phyloP scores from a whole-genome alignment of 2,888 invertebrate genomes.

The Noctuana brunneofusca region DNA sequence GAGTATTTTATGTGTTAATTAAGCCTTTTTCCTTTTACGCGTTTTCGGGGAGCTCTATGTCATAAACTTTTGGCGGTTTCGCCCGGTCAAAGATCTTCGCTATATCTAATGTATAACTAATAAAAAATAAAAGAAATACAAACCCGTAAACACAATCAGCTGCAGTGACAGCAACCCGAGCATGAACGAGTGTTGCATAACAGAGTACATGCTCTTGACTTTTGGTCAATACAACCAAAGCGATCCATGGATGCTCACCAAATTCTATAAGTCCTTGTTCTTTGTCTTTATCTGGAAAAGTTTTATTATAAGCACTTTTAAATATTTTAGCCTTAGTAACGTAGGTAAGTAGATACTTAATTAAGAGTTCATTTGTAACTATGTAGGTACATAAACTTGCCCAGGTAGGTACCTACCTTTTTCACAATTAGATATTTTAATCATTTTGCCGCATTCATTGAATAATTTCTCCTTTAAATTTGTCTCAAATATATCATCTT shows the following conservation, averaged over 20 bases:
- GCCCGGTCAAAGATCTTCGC: neutral
- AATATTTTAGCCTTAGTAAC: too few relatives aligned
- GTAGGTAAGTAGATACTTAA: too few relatives aligned
- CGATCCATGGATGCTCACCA: constrained; percentile 68
- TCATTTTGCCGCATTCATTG: constrained; percentile 58
- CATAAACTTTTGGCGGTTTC: too few relatives aligned
- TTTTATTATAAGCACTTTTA: too few relatives aligned
- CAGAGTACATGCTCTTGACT: constrained; percentile 62
- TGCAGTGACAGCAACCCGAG: constrained; percentile 65
- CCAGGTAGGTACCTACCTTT: constrained; percentile 16
- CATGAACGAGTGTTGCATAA: constrained; percentile 69
- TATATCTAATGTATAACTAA: neutral
- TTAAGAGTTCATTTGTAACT: too few relatives aligned
- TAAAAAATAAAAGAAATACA: neutral
- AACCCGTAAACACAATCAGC: constrained; percentile 68
- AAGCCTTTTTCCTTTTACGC: too few relatives aligned
- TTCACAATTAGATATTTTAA: constrained; percentile 12
- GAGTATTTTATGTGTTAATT: too few relatives aligned
- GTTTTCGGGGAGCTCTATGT: too few relatives aligned
- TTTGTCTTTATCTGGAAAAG: constrained; percentile 48
- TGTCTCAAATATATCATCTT: constrained; percentile 39
- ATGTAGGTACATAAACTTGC: too few relatives aligned
- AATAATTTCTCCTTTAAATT: constrained; percentile 52
- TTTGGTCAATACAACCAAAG: constrained; percentile 58
- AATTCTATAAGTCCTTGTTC: constrained; percentile 51